These are phyloP conservation scores for Actinemys pallida DNA, from an alignment of 2,113 vertebrate species.

Conservation along the genomic window DNA sequence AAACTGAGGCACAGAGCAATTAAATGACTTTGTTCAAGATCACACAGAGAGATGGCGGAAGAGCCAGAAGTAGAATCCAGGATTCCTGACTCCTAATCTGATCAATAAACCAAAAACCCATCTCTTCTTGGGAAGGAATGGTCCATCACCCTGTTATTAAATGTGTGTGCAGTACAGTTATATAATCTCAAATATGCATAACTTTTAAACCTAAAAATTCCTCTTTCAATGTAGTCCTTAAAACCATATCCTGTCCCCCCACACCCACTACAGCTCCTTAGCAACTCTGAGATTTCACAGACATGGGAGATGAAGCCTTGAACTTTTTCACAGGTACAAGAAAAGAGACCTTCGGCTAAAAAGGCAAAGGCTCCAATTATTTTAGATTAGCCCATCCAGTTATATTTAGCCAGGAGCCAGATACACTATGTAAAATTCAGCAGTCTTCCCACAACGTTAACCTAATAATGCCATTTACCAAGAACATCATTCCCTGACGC, in stretches of 20 bases:
- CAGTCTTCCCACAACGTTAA: background rate
- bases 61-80: background rate
- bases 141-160: background rate
- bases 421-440: slow-evolving; percentile 17
- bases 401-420: slow-evolving; percentile 4
- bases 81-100: background rate
- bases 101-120: background rate
- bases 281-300: background rate
- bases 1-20: background rate
- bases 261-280: background rate
- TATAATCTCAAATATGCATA: background rate
- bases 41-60: background rate
- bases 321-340: background rate
- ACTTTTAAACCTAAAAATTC: background rate
- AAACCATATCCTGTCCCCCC: background rate
- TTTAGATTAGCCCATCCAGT: background rate
- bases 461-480: background rate
- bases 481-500: background rate
- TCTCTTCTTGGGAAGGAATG: background rate
- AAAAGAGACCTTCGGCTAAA: background rate
- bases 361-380: background rate
- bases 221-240: background rate
- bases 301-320: background rate
- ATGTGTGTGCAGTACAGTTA: background rate
- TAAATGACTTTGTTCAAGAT: background rate